Conservation (phyloP, 2,888 invertebrate species). For the Cryptops parisi region DNA sequence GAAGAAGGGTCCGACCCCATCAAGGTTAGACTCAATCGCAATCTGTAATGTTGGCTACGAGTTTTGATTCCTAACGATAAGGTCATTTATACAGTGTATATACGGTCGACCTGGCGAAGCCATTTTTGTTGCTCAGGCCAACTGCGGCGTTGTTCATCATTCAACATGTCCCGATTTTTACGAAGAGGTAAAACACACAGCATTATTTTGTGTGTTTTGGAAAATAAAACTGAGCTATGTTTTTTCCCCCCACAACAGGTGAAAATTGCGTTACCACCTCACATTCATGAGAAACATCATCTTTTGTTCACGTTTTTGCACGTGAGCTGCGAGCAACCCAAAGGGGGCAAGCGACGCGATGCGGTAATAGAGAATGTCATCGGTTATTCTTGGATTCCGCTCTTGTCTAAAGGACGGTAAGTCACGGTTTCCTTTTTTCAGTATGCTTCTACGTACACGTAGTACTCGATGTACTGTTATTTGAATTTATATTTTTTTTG, state of each 20-base stretch:
- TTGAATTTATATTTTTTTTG: constrained; percentile 7
- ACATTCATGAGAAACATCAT: constrained; percentile 72
- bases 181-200: constrained; percentile 70
- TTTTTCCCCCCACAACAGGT: constrained; percentile 32
- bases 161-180: constrained; percentile 77
- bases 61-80: constrained; percentile 2
- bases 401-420: constrained; percentile 59
- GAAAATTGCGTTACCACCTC: constrained; percentile 75
- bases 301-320: constrained; percentile 90
- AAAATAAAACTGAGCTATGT: neutral
- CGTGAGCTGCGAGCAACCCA: constrained; percentile 65
- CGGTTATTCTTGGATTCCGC: constrained; percentile 87
- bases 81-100: constrained; percentile 42
- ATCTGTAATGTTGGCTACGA: neutral
- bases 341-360: constrained; percentile 50
- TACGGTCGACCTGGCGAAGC: constrained; percentile 51
- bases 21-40: constrained; percentile 44
- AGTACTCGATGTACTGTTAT: neutral
- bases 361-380: constrained; percentile 41
- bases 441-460: too few relatives aligned
- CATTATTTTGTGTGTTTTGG: neutral
- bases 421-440: constrained; percentile 16
- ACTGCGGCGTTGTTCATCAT: constrained; percentile 63
- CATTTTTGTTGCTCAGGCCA: constrained; percentile 45
- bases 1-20: constrained; percentile 52